Base-by-base conservation (phyloP, 2,113 vertebrate genomes). In the Trochalopteron elliotii region DNA sequence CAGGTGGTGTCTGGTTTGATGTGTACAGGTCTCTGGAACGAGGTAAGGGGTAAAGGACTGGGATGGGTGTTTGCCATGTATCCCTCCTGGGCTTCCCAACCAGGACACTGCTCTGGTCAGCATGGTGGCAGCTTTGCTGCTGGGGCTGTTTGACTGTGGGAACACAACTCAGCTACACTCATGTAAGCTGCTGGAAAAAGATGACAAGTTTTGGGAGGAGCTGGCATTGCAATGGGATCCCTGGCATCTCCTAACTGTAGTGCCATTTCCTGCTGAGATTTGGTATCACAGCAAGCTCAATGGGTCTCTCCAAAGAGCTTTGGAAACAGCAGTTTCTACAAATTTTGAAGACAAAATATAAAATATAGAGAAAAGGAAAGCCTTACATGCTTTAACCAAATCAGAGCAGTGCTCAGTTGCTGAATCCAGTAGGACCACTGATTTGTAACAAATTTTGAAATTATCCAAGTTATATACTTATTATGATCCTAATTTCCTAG, bases 51-150 rank as follows among this genome's bases (percentile, higher is more conserved):
- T 2, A 3, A 47, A 27, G 50, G 33, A 25, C 37, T 40, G 57
- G 13, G 14, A 5, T 50, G 52, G 45, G 20, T 70, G 50, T 17
- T 65, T 42, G 52, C 35, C 0, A 1, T 0, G 1, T 4, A 1
- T 55, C 68, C 67, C 61, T 61, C 22, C 61, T 21, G 56, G 85
- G 15, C 10, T 42, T 67, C 23, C 6, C 60, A n/a, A 5, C 10
- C 45, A 13, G 55, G 35, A 31, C 17, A 31, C 55, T 15, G 5
- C 63, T 55, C n/a, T 2, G 2, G 40, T 24, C 14, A 12, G 53
- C 4, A 1, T 4, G 21, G 44, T 1, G 4, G 15, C 71, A 8
- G 5, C 40, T 50, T 70, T 0, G 0, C 9, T 7, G 3, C 74
- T 20, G 21, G 28, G 49, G 35, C 35, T 75, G 25, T 56, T 37